phyloP scores from a whole-genome alignment of 1,140 invertebrate species.

The Drosophila bocqueti region DNA sequence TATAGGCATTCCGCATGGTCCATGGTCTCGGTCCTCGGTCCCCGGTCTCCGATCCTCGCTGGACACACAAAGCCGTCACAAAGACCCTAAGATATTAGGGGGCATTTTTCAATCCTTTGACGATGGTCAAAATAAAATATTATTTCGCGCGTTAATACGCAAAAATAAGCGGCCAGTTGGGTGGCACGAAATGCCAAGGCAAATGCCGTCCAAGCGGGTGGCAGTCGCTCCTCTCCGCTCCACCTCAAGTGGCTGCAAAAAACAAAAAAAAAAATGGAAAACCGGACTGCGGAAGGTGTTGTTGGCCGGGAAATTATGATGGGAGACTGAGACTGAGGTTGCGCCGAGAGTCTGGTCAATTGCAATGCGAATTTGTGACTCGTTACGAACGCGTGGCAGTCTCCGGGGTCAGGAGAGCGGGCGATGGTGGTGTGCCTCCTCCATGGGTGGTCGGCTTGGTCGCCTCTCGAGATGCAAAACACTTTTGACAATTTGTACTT shows the following conservation, averaged over 20 bases:
- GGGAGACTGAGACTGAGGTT: conserved; percentile 24
- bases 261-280: background rate
- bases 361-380: conserved; percentile 78
- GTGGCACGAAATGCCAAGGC: conserved; percentile 60
- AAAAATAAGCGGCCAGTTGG: conserved; percentile 77
- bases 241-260: background rate
- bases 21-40: conserved; percentile 1
- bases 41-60: conserved; percentile 5
- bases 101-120: conserved; percentile 83
- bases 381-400: conserved; percentile 75
- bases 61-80: conserved; percentile 70
- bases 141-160: conserved; percentile 83
- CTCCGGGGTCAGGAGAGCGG: conserved; percentile 50
- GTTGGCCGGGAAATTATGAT: conserved; percentile 80
- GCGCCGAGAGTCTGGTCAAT: conserved; percentile 57
- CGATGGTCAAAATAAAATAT: conserved; percentile 83
- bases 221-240: conserved; percentile 13
- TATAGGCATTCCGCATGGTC: conserved; percentile 8
- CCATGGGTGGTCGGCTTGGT: conserved; percentile 65
- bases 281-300: conserved; percentile 66
- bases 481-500: conserved; percentile 84
- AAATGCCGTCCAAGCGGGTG: conserved; percentile 60
- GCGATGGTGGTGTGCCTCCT: conserved; percentile 18
- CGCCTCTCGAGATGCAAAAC: conserved; percentile 66
- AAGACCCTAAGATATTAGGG: conserved; percentile 82